Conservation (phyloP, 2,888 invertebrate species). For the Clistopyga incitator region DNA sequence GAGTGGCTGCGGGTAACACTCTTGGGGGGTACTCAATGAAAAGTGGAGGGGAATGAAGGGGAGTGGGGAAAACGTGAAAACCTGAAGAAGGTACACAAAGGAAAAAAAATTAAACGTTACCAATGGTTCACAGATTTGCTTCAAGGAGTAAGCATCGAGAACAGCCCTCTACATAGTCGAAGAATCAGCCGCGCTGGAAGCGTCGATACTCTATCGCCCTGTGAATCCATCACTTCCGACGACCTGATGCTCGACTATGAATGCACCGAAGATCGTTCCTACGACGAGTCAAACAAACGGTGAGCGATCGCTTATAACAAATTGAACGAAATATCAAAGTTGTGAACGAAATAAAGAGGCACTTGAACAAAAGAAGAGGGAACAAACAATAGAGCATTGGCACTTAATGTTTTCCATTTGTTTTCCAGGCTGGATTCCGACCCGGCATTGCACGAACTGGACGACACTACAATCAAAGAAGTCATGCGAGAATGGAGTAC, state of each 20-base stretch:
- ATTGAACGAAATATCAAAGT: not conserved
- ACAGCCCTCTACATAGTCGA: conserved; percentile 81
- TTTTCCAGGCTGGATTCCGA: conserved; percentile 77
- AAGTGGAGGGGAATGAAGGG: too few relatives aligned
- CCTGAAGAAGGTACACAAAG: too few relatives aligned
- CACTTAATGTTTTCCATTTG: not conserved
- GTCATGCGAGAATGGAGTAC: conserved; percentile 86
- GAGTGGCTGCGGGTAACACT: too few relatives aligned
- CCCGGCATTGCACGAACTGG: conserved; percentile 85
- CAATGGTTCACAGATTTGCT: conserved; percentile 72
- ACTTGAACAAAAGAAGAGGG: too few relatives aligned
- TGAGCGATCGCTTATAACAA: conserved; percentile 72
- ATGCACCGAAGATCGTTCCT: conserved; percentile 87
- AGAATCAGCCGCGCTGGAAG: conserved; percentile 88
- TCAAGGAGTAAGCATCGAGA: conserved; percentile 77
- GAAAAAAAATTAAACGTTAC: too few relatives aligned
- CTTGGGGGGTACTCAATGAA: too few relatives aligned
- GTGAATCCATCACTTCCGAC: conserved; percentile 93
- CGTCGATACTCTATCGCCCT: conserved; percentile 92
- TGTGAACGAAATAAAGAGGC: too few relatives aligned
- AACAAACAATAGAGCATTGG: too few relatives aligned
- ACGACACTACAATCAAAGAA: conserved; percentile 85
- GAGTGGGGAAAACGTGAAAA: too few relatives aligned
- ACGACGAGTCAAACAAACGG: conserved; percentile 86
- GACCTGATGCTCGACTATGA: conserved; percentile 96